Base-by-base conservation (phyloP, 2,888 invertebrate species). In the Lamproptera curius region DNA sequence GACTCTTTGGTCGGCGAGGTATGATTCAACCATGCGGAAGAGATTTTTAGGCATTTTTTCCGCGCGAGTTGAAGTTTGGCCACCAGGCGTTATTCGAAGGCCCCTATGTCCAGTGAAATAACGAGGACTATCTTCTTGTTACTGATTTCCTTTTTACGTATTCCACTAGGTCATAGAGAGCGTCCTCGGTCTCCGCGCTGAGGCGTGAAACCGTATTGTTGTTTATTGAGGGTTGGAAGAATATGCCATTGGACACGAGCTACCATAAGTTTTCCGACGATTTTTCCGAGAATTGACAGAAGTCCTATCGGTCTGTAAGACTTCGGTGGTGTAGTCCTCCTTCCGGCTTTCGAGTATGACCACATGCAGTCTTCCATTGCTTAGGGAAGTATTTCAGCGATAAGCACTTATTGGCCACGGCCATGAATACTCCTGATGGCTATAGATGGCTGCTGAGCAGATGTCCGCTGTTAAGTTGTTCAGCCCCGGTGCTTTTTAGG, bases 381-480 rank as follows among this genome's bases (percentile, higher is more conserved):
- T 26, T 0, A 55, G 57, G 39, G 58, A 62, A 61, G 38, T 51
- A 15, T 1, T 11, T 8, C 1, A 53, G 28, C 1, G 10, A 11
- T 6, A 62, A 36, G 40, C 59, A 59, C 11, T 51, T 56, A 39
- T 61, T 62, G 9, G 28, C 28, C 6, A 28, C n/a, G 28, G 28
- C 2, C 10, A 28, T 6, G n/a, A 28, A 28, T n/a, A 28, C 28
- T 28, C n/a, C 28, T n/a, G 3, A 6, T 20, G 3, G 20, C 20
- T 5, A 6, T 20, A 5, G 3, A 58, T 53, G 6, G 54, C 54
- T 1, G 20, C 31, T 1, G 3, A 5, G 41, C 60, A 60, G 11
- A 63, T 62, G 40, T 62, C 61, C 0, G 58, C 48, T 1, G 61
- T 63, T 1, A 61, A 35, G 0, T 56, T 55, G 16, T 63, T 61